Conservation (phyloP, 2,113 vertebrate genomes). For the Dicaeum eximium region DNA sequence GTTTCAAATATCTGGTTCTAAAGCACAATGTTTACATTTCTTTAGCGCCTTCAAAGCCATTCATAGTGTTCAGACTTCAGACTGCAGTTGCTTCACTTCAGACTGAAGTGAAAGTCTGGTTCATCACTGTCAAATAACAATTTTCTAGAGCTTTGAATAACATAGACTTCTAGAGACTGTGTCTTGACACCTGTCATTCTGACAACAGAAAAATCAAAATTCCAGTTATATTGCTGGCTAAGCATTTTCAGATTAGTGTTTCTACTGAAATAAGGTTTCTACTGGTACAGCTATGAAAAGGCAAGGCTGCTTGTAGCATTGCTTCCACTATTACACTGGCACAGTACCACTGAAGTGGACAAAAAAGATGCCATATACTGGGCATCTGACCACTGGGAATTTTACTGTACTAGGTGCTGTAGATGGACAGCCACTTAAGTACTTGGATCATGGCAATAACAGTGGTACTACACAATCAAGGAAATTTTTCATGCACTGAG, state of each 20-base stretch:
- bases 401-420: neutral
- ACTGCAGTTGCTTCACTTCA: too few relatives aligned
- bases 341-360: neutral
- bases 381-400: neutral
- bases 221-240: neutral
- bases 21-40: neutral
- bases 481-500: neutral
- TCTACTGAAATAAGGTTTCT: neutral
- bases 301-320: neutral
- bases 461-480: neutral
- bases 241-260: neutral
- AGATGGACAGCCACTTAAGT: neutral
- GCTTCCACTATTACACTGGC: neutral
- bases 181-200: neutral
- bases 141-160: neutral
- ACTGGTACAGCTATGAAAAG: neutral
- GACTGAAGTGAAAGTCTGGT: neutral
- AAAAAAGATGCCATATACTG: neutral
- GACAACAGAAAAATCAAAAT: neutral
- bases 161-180: neutral
- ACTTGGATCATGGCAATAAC: neutral
- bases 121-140: neutral
- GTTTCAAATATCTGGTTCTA: neutral
- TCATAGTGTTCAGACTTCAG: neutral
- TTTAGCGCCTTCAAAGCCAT: neutral